phyloP scores from a whole-genome alignment of 2,797 vertebrate genomes.

The Carcharodon carcharias region DNA sequence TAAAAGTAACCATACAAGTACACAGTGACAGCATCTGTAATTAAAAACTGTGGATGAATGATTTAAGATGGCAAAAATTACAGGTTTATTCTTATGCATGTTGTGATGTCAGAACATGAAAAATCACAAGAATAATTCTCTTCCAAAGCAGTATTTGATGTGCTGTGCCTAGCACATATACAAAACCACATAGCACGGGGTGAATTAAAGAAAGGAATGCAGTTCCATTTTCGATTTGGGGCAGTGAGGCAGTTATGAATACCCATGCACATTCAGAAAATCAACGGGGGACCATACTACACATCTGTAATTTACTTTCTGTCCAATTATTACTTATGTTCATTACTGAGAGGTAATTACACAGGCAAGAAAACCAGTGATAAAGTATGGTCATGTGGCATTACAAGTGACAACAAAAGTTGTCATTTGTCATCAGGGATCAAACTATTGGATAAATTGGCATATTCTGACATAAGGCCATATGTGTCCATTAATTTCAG shows the following conservation, averaged over 20 bases:
- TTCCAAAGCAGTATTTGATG: not conserved
- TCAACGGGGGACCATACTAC: not conserved
- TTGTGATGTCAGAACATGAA: constrained; percentile 13
- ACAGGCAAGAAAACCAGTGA: not conserved
- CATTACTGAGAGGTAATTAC: not conserved
- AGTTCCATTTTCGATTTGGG: not conserved
- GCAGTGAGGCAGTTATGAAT: not conserved
- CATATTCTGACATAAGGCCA: not conserved
- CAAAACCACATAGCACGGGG: not conserved
- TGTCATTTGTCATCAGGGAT: not conserved
- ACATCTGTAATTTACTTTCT: not conserved
- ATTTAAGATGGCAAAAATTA: not conserved
- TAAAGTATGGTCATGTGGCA: not conserved
- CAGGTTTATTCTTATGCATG: not conserved
- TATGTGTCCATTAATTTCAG: not conserved
- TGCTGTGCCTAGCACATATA: not conserved
- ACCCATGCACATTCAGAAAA: not conserved
- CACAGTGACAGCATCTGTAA: not conserved
- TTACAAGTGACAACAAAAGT: not conserved
- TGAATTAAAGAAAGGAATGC: not conserved
- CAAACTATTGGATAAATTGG: too few species aligned
- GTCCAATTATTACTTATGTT: not conserved
- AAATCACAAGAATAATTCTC: not conserved
- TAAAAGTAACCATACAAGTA: not conserved
- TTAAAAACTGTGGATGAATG: constrained; percentile 7